Base-by-base conservation (phyloP, 92 coral and sea anemone species). In the Zoanthus gigantus region DNA sequence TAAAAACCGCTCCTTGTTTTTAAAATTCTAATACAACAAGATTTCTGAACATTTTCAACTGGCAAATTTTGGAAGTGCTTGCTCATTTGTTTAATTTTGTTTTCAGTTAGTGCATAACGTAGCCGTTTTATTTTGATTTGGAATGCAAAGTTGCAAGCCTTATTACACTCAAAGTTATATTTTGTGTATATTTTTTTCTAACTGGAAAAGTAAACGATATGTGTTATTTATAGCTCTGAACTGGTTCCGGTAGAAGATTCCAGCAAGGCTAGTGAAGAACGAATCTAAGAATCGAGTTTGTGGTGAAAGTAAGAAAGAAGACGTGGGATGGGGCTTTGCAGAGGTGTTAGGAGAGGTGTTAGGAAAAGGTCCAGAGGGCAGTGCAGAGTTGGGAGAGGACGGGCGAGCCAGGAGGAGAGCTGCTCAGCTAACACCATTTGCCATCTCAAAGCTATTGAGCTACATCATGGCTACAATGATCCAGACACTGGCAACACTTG, bases 361-460 rank as follows among this genome's bases (percentile, higher is more conserved):
- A 71, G 74, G 74, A 71, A 46, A 71, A 46, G 75, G 48, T 71
- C 75, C 47, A 31, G 75, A 71, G 48, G 75, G 47, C 48, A 71
- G 75, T 12, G 48, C 75, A 32, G 75, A 31, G 75, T 15, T 31
- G 75, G 75, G 17, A 71, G 75, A 31, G 50, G 48, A 71, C 75
- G 50, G 48, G 31, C 75, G 75, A 71, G 75, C 75, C 44, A 71
- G 50, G 2, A 1, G 37, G 14, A 71, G 47, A 31, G 75, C 75
- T 71, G 47, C 45, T 71, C 75, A 50, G 31, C 75, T 32, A 34
- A 29, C 48, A 71, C 47, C 32, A 71, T 71, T 42, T 68, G 74
- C 74, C 8, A 18, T 23, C 74, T 4, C 23, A 23, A 32, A 68
- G 15, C 74, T 68, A 32, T 18, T 71, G 75, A 10, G 75, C 75